Evolutionary conservation across 2,797 vertebrate species (phyloP), one percentile per base, ranked within the genome.

Genomic region (Poliocrania exsul): DNA sequence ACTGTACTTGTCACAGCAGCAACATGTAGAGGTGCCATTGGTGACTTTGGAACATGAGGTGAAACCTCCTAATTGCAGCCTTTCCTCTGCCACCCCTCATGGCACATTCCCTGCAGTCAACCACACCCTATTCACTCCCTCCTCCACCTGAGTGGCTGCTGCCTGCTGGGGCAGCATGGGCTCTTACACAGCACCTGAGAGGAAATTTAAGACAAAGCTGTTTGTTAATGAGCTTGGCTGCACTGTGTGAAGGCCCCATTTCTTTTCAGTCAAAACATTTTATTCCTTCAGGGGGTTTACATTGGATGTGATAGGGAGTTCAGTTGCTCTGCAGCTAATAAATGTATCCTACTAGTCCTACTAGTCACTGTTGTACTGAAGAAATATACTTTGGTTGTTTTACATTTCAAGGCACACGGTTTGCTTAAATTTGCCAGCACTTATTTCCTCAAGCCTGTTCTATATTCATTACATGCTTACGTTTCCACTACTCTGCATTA

Each of bases 401-500:
- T 81, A 82, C 66, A 69, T 92, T 93, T 90, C 61, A 56, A 93
- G 88, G 89, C 65, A 75, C 47, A 61, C 0, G 2, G 53, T 61
- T 88, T 90, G 53, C 71, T 88, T 70, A 94, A 92, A 84, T 86
- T 93, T 56, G 28, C 77, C 26, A 37, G 64, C 75, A 58, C 65
- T 89, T 92, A 58, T 31, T 93, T 92, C 46, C 54, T 56, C 35
- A 58, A 92, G 65, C 54, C 72, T 95, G 65, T 58, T 96, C 78
- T 89, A 72, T 93, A 96, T 96, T 91, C 91, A 89, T 91, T 89
- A 75, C 2, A 1, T 66, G 49, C 84, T 93, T 65, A 87, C 35
- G 19, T 31, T 66, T 89, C 65, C 42, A 28, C 46, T 78, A 54
- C 54, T 83, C 26, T 86, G 91, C 42, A 40, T 86, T 89, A 83